Conservation (phyloP, 2,113 vertebrate genomes). For the Tonatia bakeri region DNA sequence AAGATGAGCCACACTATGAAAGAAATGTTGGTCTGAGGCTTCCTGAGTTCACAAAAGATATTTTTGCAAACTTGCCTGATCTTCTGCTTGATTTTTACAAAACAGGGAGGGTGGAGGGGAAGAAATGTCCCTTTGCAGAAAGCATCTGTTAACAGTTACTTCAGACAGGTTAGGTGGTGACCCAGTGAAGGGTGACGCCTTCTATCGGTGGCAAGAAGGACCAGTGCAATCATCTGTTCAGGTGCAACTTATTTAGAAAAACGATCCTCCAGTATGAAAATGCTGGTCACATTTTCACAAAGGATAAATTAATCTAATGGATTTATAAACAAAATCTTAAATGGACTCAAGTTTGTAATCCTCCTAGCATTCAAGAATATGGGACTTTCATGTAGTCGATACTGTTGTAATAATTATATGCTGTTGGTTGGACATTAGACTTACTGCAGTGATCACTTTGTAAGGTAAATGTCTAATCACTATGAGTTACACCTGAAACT, state of each 20-base stretch:
- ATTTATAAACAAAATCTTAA: neutral
- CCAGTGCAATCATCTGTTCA: neutral
- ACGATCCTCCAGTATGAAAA: neutral
- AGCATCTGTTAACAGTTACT: neutral
- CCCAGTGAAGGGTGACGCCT: neutral
- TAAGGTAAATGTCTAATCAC: neutral
- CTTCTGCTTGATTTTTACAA: neutral
- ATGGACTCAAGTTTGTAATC: neutral
- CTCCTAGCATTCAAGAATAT: neutral
- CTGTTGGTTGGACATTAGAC: neutral
- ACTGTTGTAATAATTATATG: neutral
- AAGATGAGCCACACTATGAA: neutral
- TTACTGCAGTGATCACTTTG: neutral
- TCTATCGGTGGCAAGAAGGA: neutral
- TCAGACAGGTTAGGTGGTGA: neutral
- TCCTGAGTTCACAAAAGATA: neutral
- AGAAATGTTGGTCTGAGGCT: neutral
- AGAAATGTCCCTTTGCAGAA: neutral
- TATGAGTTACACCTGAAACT: neutral
- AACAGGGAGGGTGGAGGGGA: fast-evolving
- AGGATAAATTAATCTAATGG: neutral
- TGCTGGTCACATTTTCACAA: neutral
- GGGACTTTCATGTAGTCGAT: neutral
- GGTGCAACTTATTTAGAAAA: neutral
- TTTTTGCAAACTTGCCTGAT: neutral